phyloP scores from a whole-genome alignment of 2,888 invertebrate species.

The Erebia aethiops region DNA sequence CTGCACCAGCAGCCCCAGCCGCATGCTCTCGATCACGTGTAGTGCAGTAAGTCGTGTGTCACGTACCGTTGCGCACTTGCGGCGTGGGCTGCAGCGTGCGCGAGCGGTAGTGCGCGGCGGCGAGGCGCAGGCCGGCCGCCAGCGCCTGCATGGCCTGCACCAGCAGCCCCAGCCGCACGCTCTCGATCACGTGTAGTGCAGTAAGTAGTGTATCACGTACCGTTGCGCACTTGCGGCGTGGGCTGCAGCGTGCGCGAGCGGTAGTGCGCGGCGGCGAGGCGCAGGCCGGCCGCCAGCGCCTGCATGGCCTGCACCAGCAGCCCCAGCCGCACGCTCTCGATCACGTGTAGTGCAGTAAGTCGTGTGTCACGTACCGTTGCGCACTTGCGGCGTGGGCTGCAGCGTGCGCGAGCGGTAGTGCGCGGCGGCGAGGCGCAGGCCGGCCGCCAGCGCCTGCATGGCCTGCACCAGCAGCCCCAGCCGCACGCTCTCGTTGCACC shows the following conservation, averaged over 20 bases:
- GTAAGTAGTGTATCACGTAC: constrained; percentile 73
- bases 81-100: constrained; percentile 95
- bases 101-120: constrained; percentile 92
- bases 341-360: neutral
- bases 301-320: constrained; percentile 95
- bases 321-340: constrained; percentile 65
- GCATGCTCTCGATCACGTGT: no score
- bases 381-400: constrained; percentile 95
- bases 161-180: constrained; percentile 82
- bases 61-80: constrained; percentile 93
- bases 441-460: constrained; percentile 97
- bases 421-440: constrained; percentile 93
- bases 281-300: constrained; percentile 96
- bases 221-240: constrained; percentile 94
- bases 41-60: neutral
- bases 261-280: constrained; percentile 93
- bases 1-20: constrained; percentile 88
- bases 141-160: constrained; percentile 96
- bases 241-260: constrained; percentile 93
- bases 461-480: constrained; percentile 94
- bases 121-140: constrained; percentile 95
- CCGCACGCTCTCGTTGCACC: constrained; percentile 81
- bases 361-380: constrained; percentile 86
- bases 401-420: constrained; percentile 92
- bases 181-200: no score